Conservation (phyloP, 2,113 vertebrate species). For the Entosphenus tridentatus region DNA sequence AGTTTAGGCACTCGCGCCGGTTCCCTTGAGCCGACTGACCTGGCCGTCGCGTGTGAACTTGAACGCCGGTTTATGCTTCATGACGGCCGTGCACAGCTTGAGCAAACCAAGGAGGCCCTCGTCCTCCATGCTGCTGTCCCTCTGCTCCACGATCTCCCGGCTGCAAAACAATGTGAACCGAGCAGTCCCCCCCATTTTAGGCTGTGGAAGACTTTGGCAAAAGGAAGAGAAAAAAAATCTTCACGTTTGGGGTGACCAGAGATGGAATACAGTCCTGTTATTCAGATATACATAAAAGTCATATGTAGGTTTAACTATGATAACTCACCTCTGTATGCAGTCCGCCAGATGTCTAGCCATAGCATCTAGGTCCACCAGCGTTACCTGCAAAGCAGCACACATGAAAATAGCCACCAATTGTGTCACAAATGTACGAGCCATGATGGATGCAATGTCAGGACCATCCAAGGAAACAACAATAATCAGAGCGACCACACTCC, state of each 20-base stretch:
- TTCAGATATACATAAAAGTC: too few relatives aligned
- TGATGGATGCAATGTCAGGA: too few relatives aligned
- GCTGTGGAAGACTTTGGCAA: neutral
- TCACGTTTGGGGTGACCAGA: neutral
- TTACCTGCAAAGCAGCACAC: slow-evolving; percentile 40
- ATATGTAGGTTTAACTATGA: too few relatives aligned
- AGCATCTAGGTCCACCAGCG: slow-evolving; percentile 79
- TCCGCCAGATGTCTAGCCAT: slow-evolving; percentile 83
- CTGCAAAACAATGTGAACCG: slow-evolving; percentile 19
- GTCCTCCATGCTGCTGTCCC: slow-evolving; percentile 73
- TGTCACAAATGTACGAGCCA: too few relatives aligned
- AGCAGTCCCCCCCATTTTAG: neutral
- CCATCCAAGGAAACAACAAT: neutral
- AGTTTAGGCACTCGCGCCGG: too few relatives aligned
- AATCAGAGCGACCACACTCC: neutral
- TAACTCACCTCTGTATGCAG: slow-evolving; percentile 71
- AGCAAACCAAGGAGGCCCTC: slow-evolving; percentile 80
- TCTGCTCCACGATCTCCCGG: slow-evolving; percentile 88
- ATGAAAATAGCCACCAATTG: slow-evolving; percentile 1
- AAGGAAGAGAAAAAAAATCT: neutral
- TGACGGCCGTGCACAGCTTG: slow-evolving; percentile 70
- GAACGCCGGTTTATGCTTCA: slow-evolving; percentile 93
- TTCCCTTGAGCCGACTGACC: neutral
- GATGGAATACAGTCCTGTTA: too few relatives aligned
- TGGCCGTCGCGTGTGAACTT: slow-evolving; percentile 64